Percentiles rank a stretch among this genome's conserved stretches.
Evolutionary conservation across 1,140 invertebrate species (phyloP).

Genomic region (Drosophila pseudoobscura): DNA sequence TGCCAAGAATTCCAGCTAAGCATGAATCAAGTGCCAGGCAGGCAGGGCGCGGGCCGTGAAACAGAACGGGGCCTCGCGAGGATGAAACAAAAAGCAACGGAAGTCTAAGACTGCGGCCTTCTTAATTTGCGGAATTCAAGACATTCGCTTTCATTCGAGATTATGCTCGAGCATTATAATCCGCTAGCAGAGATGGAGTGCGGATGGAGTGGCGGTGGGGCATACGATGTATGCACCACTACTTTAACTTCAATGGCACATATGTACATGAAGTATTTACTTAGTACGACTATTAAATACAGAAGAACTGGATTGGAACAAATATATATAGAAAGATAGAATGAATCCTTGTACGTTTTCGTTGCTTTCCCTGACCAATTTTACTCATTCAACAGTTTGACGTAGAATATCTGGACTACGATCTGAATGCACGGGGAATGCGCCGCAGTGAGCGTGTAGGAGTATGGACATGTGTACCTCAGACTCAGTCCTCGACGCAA

Average conservation of each 20-base stretch:
- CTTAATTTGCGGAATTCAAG: constrained; percentile 78
- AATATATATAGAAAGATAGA: no score
- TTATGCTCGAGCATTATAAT: constrained; percentile 72
- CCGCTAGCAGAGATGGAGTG: constrained; percentile 22
- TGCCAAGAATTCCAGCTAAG: constrained; percentile 71
- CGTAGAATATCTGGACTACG: no score
- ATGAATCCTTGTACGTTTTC: no score
- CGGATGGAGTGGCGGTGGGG: neutral
- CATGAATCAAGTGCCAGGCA: constrained; percentile 63
- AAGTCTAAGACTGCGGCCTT: constrained; percentile 45
- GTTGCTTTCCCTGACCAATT: no score
- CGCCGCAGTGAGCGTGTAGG: no score
- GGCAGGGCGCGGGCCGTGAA: constrained; percentile 21
- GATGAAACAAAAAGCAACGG: constrained; percentile 18
- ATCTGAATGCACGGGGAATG: no score
- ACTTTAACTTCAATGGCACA: no score
- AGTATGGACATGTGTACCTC: no score
- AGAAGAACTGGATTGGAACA: no score
- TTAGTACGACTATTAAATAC: no score
- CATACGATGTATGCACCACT: neutral
- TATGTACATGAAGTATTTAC: no score
- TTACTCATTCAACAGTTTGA: no score
- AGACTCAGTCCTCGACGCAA: neutral
- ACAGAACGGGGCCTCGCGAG: constrained; percentile 9
- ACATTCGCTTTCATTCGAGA: constrained; percentile 75